Base-by-base conservation (phyloP, 2,888 invertebrate genomes). In the Hipparchia sbordonii region DNA sequence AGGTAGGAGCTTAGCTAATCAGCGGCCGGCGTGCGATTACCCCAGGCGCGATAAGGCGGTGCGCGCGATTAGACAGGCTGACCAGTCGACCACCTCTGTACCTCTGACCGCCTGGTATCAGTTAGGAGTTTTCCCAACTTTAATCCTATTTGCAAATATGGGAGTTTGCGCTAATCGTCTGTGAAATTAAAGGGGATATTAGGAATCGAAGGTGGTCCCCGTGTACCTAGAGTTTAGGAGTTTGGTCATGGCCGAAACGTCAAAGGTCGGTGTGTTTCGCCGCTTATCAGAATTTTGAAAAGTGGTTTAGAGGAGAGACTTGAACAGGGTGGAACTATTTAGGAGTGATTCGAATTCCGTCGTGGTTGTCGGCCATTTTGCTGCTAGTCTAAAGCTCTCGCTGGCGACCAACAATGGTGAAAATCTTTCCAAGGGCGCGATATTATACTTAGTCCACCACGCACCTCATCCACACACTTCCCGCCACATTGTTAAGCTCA, bases 1-100 rank as follows among this genome's bases (percentile, higher is more conserved):
- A 85, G 89, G 89, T 82, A 83, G 86, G 87, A 88, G 92, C 91
- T 91, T 91, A 89, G 90, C 88, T 92, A 92, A 92, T 92, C 93
- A 91, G 89, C 84, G 85, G 82, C 87, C 87, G 84, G 81, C 87
- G 89, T 90, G 85, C 89, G 89, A 91, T 92, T 91, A 91, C 90
- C 85, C 86, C 85, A 82, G 82, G 84, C 84, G 87, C 90, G 93
- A 91, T 92, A 92, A 92, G 90, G 87, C 89, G 88, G 87, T 87
- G 85, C 91, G 92, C 89, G 87, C 92, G 92, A 92, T 91, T 92
- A 91, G 89, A 81, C 88, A 82, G 84, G 84, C 89, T 91, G 92
- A 91, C 92, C 92, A 85, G 84, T 89, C 91, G 92, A 91, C 92
- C 92, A 85, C 89, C 84, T 84, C 86, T 82, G 81, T 81, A 81